These are phyloP conservation scores for Lates japonicus DNA, from an alignment of 2,797 vertebrate genomes.

Conservation along the genomic window DNA sequence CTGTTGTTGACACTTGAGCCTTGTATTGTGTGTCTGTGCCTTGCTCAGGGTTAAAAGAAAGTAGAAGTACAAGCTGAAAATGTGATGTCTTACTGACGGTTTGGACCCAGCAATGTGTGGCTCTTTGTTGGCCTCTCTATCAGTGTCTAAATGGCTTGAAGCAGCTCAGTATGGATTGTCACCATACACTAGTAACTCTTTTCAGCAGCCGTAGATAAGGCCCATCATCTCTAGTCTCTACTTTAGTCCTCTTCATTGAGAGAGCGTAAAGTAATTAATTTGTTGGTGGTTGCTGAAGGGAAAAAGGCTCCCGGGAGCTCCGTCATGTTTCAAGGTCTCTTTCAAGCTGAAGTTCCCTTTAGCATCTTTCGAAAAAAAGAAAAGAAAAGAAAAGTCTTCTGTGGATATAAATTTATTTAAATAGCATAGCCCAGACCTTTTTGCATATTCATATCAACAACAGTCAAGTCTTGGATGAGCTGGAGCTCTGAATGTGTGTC, in stretches of 20 bases:
- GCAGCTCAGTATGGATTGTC: constrained; percentile 30
- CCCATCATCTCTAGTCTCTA: constrained; percentile 34
- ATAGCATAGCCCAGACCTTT: constrained; percentile 16
- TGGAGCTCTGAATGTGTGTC: constrained; percentile 21
- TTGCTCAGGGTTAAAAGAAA: not conserved
- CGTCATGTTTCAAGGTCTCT: constrained; percentile 62
- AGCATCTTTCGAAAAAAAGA: constrained; percentile 12
- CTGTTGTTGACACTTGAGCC: not conserved
- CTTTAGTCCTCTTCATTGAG: constrained; percentile 56
- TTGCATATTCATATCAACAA: constrained; percentile 52
- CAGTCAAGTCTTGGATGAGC: not conserved
- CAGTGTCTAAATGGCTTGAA: constrained; percentile 24
- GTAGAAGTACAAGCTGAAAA: not conserved
- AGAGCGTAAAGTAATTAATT: constrained; percentile 63
- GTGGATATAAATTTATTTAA: constrained; percentile 33
- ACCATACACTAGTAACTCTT: constrained; percentile 36
- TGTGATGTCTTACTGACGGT: not conserved
- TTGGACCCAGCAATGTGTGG: not conserved
- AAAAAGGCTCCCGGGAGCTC: constrained; percentile 50
- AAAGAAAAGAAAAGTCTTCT: not conserved
- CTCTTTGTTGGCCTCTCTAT: constrained; percentile 5
- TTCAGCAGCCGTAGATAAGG: constrained; percentile 46
- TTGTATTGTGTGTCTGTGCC: not conserved
- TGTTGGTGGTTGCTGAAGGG: constrained; percentile 59
- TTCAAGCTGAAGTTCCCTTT: constrained; percentile 50